These are phyloP conservation scores for Porites rus DNA, from an alignment of 92 coral and sea anemone species.

Conservation along the genomic window DNA sequence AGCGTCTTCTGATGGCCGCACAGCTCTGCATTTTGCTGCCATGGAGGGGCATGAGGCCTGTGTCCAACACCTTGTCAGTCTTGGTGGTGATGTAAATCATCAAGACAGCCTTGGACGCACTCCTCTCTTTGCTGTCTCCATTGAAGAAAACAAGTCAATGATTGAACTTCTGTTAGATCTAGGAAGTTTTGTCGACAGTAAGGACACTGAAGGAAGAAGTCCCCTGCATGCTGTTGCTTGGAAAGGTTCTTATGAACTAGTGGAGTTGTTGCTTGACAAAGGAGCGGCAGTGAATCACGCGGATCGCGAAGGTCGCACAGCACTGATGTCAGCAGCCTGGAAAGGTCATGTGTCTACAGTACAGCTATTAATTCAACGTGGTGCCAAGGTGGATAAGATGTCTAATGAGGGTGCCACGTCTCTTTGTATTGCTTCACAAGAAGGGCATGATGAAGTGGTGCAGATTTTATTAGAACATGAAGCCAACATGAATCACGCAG, in stretches of 20 bases:
- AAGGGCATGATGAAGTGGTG: slow-evolving; percentile 99
- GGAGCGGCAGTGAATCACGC: slow-evolving; percentile 88
- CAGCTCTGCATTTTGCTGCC: slow-evolving; percentile 89
- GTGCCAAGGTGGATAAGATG: slow-evolving; percentile 86
- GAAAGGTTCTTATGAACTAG: slow-evolving; percentile 89
- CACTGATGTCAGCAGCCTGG: slow-evolving; percentile 99
- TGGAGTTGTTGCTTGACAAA: slow-evolving; percentile 80
- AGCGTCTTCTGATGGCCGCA: slow-evolving; percentile 84
- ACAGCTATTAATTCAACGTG: slow-evolving; percentile 87
- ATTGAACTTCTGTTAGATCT: slow-evolving; percentile 75
- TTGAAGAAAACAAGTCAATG: slow-evolving; percentile 90
- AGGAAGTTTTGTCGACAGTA: slow-evolving; percentile 87
- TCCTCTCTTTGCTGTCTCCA: slow-evolving; percentile 84
- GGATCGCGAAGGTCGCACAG: slow-evolving; percentile 88
- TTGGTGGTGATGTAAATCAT: slow-evolving; percentile 79
- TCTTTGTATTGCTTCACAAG: slow-evolving; percentile 93
- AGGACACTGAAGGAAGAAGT: slow-evolving; percentile 88
- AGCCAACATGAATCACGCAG: slow-evolving; percentile 90
- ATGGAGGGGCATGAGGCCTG: slow-evolving; percentile 90
- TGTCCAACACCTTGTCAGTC: slow-evolving; percentile 74
- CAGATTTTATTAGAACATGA: slow-evolving; percentile 87
- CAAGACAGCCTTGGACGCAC: slow-evolving; percentile 88
- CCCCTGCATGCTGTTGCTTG: slow-evolving; percentile 96
- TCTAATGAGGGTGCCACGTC: slow-evolving; percentile 97
- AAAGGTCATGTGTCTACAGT: slow-evolving; percentile 90